Conservation (phyloP, 2,797 vertebrate genomes). For the Acestrorhynchus altus region DNA sequence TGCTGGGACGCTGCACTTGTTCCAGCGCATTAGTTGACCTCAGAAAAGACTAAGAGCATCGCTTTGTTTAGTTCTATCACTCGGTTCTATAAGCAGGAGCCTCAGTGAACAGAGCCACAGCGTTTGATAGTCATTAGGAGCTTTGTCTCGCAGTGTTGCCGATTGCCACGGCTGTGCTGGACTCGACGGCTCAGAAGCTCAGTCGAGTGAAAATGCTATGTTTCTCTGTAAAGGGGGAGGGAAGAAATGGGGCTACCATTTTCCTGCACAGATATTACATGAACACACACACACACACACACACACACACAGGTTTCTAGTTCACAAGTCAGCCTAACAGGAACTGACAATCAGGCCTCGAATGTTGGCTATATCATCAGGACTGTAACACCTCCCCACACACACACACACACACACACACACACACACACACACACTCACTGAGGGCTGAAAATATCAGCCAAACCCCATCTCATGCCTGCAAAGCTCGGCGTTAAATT, state of each 20-base stretch:
- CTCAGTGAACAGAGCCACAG: not conserved
- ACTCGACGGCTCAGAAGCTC: slow-evolving; percentile 61
- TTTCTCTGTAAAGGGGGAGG: slow-evolving; percentile 47
- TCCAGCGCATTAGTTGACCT: no score
- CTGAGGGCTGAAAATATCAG: slow-evolving; percentile 61
- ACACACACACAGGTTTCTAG: slow-evolving; percentile 62
- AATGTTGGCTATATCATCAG: slow-evolving; percentile 38
- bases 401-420: slow-evolving; percentile 17
- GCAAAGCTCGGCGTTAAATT: slow-evolving; percentile 58
- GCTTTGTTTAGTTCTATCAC: not conserved
- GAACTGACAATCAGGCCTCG: slow-evolving; percentile 50
- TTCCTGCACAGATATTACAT: slow-evolving; percentile 2
- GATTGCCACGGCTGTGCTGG: slow-evolving; percentile 53
- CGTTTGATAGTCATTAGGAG: slow-evolving; percentile 60
- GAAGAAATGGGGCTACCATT: slow-evolving; percentile 5
- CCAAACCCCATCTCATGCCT: slow-evolving; percentile 50
- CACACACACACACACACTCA: slow-evolving; percentile 35
- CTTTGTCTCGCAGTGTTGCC: slow-evolving; percentile 49
- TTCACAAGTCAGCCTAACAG: slow-evolving; percentile 67
- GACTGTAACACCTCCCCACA: slow-evolving; percentile 23
- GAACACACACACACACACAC: slow-evolving; percentile 18
- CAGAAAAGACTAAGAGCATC: no score
- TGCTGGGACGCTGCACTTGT: no score
- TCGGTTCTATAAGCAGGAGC: not conserved
- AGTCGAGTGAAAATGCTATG: slow-evolving; percentile 63